Evolutionary conservation across 2,797 vertebrate species (phyloP).

Genomic region (Microchirus variegatus): DNA sequence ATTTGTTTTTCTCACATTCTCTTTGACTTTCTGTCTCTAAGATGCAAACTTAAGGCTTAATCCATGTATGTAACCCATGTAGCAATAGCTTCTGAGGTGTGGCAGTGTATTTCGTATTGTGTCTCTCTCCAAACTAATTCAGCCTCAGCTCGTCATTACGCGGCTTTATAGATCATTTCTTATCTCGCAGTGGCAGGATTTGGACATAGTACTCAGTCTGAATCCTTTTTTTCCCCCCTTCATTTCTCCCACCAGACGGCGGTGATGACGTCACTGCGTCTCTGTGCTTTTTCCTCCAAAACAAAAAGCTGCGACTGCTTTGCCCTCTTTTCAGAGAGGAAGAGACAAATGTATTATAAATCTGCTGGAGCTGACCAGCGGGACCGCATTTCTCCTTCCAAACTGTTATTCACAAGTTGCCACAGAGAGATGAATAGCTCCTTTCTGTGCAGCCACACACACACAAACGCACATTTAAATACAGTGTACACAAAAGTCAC

Average conservation of each 20-base stretch:
- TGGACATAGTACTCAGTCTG: conserved; percentile 17
- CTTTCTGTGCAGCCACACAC: not conserved
- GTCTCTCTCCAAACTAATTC: conserved; percentile 47
- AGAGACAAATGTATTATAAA: conserved; percentile 39
- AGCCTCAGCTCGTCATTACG: conserved; percentile 60
- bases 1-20: conserved; percentile 7
- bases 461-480: not conserved
- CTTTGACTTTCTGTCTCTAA: conserved; percentile 14
- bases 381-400: conserved; percentile 27
- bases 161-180: conserved; percentile 32
- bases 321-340: conserved; percentile 22
- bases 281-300: conserved; percentile 22
- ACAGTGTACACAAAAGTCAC: conserved; percentile 3
- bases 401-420: conserved; percentile 12
- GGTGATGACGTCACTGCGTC: conserved; percentile 1
- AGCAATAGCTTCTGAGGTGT: not conserved
- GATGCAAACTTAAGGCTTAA: conserved; percentile 8
- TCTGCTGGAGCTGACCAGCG: conserved; percentile 14
- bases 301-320: conserved; percentile 22
- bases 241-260: not conserved
- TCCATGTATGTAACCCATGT: conserved; percentile 7
- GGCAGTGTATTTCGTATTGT: not conserved
- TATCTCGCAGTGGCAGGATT: conserved; percentile 46
- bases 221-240: not conserved
- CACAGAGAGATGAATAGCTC: not conserved